Evolutionary conservation across 2,113 vertebrate genomes (phyloP), one percentile per base, ranked within the genome.

Genomic region (Pelusios castaneus): DNA sequence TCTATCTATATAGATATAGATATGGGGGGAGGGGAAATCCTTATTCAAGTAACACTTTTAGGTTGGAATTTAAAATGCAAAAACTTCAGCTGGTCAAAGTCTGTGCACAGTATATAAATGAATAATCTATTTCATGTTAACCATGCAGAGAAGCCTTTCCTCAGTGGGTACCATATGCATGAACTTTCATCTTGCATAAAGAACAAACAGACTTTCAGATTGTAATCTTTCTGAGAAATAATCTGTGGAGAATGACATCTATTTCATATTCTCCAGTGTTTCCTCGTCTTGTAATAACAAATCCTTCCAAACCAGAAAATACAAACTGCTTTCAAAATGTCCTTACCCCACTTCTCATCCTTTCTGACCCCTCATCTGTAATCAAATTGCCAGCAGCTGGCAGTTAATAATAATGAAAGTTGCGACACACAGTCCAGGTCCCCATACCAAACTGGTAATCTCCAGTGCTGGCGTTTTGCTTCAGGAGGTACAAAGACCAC

Each of bases 301-400:
- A 95, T 77, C 82, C 58, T 0, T 87, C 70, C 73, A 47, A 85
- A 76, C 29, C 56, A 90, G 89, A 97, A 96, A 81, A 89, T 1
- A 29, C 92, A 31, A 91, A 94, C 77, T 0, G 38, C 84, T 95
- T 97, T 76, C 90, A 95, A 97, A 97, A 97, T 83, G 93, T 82
- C 78, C 95, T 80, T 34, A 3, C 83, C 92, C 56, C 87, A 3
- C 58, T 94, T 90, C 94, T 97, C 91, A 89, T 89, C 93, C 77
- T 91, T 77, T 80, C 94, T 89, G 97, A 91, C 94, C 94, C 91
- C 85, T 11, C 49, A 80, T 80, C 82, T 43, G 91, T 75, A 93
- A 96, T 88, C 90, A 94, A 94, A 86, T 91, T 95, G 94, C 93
- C 93, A 93, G 80, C 93, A 93, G 95, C 92, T 93, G 55, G 87